Base-by-base conservation (phyloP, 2,888 invertebrate genomes). In the Cacoxenus indagator region DNA sequence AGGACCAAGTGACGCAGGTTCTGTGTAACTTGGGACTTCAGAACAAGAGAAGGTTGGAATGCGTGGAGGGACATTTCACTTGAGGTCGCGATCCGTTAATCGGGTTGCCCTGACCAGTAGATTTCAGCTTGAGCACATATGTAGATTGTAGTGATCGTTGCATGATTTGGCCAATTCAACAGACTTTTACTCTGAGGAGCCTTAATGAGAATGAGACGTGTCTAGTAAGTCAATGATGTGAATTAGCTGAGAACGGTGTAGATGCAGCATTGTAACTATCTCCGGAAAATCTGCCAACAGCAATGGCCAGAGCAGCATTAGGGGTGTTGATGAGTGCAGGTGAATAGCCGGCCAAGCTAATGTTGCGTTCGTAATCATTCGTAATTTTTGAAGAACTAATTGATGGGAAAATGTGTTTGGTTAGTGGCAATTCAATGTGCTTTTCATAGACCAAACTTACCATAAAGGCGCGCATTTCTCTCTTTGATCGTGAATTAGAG, bases 401-500 rank as follows among this genome's bases (percentile, higher is more conserved):
- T 59, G 17, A 2, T 48, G 24, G 14, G 2, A n/a, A 26, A 24
- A 55, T 31, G 19, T 1, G 1, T 43, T 37, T 8, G 22, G 4
- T 22, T 27, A 57, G 22, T 51, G 9, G 19, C 3, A 57, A 9
- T n/a, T 8, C n/a, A 24, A 11, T 0, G 9, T 48, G 3, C 1
- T 9, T 1, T 0, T 27, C 1, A 1, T n/a, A n/a, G n/a, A 27
- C 1, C 6, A 31, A 66, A 65, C 76, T 74, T 72, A 79, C 79
- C 74, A 79, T 65, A 70, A 79, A 76, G 43, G 73, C 66, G 67
- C 98, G 98, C 98, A 78, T 96, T 51, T 29, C 65, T 29, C 48
- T 57, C 46, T 19, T 37, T 54, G 1, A 14, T 37, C 14, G 2
- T 51, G 48, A 4, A 6, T 48, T 57, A 31, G 29, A n/a, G n/a